A percentile compares a stretch with the other conserved stretches of the same genome.
These are phyloP conservation scores for Reinhardtius hippoglossoides DNA, from an alignment of 2,113 vertebrate species.

Conservation along the genomic window DNA sequence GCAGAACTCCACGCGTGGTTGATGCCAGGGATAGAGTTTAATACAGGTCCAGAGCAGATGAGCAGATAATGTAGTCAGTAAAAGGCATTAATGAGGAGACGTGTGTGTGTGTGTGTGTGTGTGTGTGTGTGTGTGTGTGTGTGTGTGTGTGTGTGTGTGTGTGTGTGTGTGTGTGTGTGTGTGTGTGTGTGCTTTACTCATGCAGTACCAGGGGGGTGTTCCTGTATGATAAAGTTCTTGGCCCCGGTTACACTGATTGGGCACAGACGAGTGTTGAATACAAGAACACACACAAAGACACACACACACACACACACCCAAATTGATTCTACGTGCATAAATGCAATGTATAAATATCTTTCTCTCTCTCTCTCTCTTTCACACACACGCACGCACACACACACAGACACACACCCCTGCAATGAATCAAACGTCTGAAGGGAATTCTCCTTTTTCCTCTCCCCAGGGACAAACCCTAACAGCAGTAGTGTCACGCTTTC, in stretches of 20 bases:
- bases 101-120: no score
- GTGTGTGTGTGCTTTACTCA: no score
- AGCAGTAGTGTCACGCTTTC: conserved; percentile 10
- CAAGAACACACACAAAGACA: neutral
- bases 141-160: neutral
- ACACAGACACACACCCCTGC: conserved; percentile 4
- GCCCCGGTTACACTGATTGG: neutral
- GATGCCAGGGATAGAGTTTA: neutral
- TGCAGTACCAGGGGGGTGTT: no score
- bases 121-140: no score
- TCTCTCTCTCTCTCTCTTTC: no score
- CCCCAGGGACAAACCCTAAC: conserved; percentile 32
- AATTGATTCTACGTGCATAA: conserved; percentile 11
- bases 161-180: conserved; percentile 1
- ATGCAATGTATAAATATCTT: conserved; percentile 4
- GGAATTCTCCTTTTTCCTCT: conserved; percentile 25
- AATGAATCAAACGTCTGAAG: conserved; percentile 19
- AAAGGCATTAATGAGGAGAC: neutral
- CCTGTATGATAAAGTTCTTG: neutral
- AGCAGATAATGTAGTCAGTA: conserved; percentile 6
- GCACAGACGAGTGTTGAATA: neutral
- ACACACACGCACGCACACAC: neutral
- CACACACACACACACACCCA: neutral
- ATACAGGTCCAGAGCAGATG: neutral
- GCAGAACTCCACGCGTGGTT: neutral